Evolutionary conservation across 2,797 vertebrate genomes (phyloP).

Genomic region (Geotrypetes seraphini): DNA sequence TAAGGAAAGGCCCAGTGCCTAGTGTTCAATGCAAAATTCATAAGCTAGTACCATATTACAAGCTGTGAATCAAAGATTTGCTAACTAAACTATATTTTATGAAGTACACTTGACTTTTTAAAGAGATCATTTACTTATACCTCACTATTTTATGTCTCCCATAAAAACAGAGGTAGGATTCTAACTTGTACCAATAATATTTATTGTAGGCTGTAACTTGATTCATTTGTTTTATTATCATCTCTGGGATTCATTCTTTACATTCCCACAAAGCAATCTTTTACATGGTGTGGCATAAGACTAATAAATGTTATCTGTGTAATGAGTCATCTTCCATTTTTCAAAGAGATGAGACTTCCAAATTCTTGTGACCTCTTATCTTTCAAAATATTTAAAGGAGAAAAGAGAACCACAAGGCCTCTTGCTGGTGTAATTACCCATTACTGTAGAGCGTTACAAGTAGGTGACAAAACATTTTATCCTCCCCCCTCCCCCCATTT

Average conservation of each 20-base stretch:
- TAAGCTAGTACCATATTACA: background rate
- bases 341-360: too few species aligned
- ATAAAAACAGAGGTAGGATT: constrained; percentile 12
- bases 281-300: background rate
- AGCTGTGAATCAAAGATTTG: background rate
- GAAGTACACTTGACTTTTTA: constrained; percentile 6
- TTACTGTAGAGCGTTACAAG: too few species aligned
- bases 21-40: background rate
- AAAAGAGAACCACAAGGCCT: too few species aligned
- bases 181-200: constrained; percentile 1
- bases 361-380: too few species aligned
- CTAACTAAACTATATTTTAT: constrained; percentile 4
- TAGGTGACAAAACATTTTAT: too few species aligned
- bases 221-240: constrained; percentile 3
- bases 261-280: background rate
- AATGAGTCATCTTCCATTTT: background rate
- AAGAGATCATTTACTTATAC: too few species aligned
- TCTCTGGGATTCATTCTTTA: constrained; percentile 1
- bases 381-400: too few species aligned
- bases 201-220: constrained; percentile 12
- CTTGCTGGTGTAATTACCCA: too few species aligned
- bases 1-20: too few species aligned
- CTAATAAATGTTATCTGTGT: background rate
- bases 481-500: too few species aligned
- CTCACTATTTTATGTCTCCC: background rate